phyloP scores from a whole-genome alignment of 2,888 invertebrate species.

The Coremacera marginata region DNA sequence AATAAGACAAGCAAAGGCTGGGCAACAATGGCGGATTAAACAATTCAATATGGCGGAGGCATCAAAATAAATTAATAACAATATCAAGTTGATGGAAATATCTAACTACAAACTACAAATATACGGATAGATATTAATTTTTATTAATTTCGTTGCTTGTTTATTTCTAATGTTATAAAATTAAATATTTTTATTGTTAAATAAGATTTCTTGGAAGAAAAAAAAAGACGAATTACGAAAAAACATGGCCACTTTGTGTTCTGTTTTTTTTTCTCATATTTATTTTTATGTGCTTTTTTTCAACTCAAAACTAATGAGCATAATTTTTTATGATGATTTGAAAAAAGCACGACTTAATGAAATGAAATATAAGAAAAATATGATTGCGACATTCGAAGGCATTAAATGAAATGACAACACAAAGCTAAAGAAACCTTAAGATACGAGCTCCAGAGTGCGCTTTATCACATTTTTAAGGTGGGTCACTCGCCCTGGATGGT shows the following conservation, averaged over 20 bases:
- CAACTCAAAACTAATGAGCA: constrained; percentile 18
- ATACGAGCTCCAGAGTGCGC: not conserved
- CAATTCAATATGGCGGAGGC: not conserved
- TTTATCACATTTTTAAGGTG: not conserved
- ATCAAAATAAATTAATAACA: not conserved
- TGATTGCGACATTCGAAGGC: not conserved
- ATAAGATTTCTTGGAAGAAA: no score
- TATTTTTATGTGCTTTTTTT: no score
- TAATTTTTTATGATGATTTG: not conserved
- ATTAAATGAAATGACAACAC: constrained; percentile 1
- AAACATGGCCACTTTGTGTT: no score
- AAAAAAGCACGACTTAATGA: not conserved
- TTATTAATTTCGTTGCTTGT: constrained; percentile 11
- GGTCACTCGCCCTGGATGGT: not conserved
- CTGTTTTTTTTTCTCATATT: no score
- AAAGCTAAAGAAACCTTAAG: not conserved
- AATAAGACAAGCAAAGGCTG: not conserved
- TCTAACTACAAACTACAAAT: no score
- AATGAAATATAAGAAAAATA: constrained; percentile 4
- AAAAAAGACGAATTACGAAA: no score
- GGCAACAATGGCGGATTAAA: not conserved
- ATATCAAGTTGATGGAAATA: not conserved
- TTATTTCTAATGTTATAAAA: not conserved
- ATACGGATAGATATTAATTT: not conserved
- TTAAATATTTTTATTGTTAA: no score